Percentiles rank a stretch among this genome's conserved stretches.
Conservation (phyloP, 2,797 vertebrate species). For the Pseudopleuronectes americanus region DNA sequence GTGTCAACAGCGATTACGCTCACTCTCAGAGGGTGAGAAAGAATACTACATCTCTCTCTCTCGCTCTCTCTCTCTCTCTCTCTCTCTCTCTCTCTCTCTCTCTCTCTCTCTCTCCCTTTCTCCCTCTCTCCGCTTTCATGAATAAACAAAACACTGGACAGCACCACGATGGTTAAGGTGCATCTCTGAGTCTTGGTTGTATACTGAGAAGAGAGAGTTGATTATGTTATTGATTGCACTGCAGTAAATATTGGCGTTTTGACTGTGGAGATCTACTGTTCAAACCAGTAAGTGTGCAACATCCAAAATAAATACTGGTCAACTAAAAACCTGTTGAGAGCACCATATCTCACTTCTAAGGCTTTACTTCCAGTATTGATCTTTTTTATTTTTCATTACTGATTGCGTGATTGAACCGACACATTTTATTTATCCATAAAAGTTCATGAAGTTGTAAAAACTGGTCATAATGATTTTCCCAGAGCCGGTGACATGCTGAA, state of each 20-base stretch:
- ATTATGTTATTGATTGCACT: neutral
- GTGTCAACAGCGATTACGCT: slow-evolving; percentile 74
- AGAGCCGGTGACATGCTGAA: neutral
- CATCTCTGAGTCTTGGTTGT: slow-evolving; percentile 28
- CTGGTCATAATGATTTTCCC: neutral
- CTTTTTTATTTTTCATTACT: no score
- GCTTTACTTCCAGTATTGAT: no score
- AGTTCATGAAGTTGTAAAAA: neutral
- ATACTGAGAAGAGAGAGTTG: slow-evolving; percentile 10
- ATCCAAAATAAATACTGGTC: neutral
- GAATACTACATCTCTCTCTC: slow-evolving; percentile 29
- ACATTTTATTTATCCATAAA: no score
- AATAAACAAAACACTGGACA: slow-evolving; percentile 48
- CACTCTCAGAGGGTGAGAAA: slow-evolving; percentile 55
- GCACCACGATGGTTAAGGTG: slow-evolving; percentile 43
- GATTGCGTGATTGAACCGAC: no score
- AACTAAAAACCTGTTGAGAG: neutral
- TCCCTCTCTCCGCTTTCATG: slow-evolving; percentile 34
- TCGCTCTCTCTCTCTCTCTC: slow-evolving; percentile 4
- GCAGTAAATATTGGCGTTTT: no score
- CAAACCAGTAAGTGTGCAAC: no score
- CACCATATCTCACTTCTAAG: neutral
- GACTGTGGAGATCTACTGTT: no score
- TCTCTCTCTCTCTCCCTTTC: neutral
- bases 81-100: slow-evolving; percentile 19